These are phyloP conservation scores for Mionectes macconnelli DNA, from an alignment of 2,113 vertebrate species.

Conservation along the genomic window DNA sequence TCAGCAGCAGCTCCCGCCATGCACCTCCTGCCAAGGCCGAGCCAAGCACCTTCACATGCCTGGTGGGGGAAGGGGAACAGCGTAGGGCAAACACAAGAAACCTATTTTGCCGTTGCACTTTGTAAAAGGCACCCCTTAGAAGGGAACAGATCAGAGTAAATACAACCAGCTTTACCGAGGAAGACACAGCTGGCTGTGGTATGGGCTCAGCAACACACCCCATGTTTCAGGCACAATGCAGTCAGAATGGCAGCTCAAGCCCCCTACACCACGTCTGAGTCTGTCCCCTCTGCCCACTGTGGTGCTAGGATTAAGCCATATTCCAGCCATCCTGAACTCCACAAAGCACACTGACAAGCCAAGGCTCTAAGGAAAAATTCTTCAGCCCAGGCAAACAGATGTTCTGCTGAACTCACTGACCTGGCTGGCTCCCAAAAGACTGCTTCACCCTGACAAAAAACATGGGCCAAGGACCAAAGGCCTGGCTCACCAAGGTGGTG, in stretches of 20 bases:
- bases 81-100: not conserved
- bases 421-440: not conserved
- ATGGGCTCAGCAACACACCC: not conserved
- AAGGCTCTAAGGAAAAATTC: not conserved
- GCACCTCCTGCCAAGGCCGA: fast-evolving
- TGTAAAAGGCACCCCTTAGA: not conserved
- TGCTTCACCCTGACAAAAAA: not conserved
- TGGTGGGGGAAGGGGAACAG: fast-evolving
- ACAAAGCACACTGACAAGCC: not conserved
- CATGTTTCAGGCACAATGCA: fast-evolving
- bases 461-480: not conserved
- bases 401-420: not conserved
- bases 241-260: not conserved
- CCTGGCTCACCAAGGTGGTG: fast-evolving
- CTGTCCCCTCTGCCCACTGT: not conserved
- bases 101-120: not conserved
- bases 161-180: not conserved
- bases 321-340: not conserved
- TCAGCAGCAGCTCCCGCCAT: not conserved
- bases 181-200: fast-evolving
- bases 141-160: not conserved
- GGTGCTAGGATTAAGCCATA: not conserved
- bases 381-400: not conserved
- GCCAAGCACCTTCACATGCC: not conserved
- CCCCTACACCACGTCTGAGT: fast-evolving